Conservation (phyloP, 2,113 vertebrate species). For the Zapus hudsonius region DNA sequence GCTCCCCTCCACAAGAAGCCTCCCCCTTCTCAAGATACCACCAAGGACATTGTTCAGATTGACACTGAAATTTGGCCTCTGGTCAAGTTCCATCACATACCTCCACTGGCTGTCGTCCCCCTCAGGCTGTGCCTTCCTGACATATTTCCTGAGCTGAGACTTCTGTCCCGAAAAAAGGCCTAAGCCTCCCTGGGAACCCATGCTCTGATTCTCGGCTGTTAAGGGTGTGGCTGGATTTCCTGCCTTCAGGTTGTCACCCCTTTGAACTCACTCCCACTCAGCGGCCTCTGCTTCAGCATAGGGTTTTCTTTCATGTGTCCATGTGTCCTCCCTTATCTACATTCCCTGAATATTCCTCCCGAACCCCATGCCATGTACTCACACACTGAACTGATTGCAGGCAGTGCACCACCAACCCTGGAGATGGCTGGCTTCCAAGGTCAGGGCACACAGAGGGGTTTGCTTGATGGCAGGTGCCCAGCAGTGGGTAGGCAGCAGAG, state of each 20-base stretch:
- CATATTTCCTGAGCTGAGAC: slow-evolving; percentile 53
- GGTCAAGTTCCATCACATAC: slow-evolving; percentile 40
- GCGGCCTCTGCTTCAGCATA: slow-evolving; percentile 9
- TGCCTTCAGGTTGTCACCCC: not conserved
- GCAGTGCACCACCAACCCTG: not conserved
- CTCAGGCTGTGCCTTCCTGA: slow-evolving; percentile 51
- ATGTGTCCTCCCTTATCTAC: not conserved
- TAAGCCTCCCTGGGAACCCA: not conserved
- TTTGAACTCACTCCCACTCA: not conserved
- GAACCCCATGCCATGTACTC: not conserved
- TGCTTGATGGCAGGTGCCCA: not conserved
- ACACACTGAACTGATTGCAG: not conserved
- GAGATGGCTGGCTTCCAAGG: not conserved
- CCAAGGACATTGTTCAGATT: slow-evolving; percentile 53
- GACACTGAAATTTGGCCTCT: slow-evolving; percentile 58
- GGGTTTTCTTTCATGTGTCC: not conserved
- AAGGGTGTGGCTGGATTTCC: not conserved
- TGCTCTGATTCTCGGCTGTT: slow-evolving; percentile 31
- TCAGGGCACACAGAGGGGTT: not conserved
- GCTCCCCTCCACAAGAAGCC: slow-evolving; percentile 26
- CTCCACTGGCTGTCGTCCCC: slow-evolving; percentile 6
- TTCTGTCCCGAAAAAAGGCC: slow-evolving; percentile 15
- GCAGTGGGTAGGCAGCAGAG: fast-evolving
- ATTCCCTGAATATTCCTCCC: not conserved
- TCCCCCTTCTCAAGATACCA: not conserved